These are phyloP conservation scores for Chondrilla cf. caribensis DNA, from an alignment of 37 sponge, comb jelly and placozoan genomes.

Conservation along the genomic window DNA sequence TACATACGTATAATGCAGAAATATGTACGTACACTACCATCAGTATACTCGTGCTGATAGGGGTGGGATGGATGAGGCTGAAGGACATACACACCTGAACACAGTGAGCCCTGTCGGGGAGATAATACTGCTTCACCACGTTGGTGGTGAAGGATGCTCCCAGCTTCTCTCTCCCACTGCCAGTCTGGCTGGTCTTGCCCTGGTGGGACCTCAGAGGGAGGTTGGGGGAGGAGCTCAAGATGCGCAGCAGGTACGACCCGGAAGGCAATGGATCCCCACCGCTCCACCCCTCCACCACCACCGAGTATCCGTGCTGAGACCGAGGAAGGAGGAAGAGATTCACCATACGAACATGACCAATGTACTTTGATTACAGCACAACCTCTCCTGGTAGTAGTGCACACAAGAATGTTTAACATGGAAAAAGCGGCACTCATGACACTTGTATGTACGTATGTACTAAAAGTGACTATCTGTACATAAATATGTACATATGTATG, in stretches of 20 bases:
- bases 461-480: not conserved
- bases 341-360: no score
- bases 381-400: no score
- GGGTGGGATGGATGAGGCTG: not conserved
- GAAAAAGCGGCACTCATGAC: no score
- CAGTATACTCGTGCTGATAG: no score
- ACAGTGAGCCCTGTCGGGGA: conserved; percentile 74
- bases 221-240: conserved; percentile 41
- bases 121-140: conserved; percentile 78
- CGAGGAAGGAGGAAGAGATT: no score
- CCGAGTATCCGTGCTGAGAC: conserved; percentile 68
- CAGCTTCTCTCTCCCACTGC: conserved; percentile 23
- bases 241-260: conserved; percentile 31
- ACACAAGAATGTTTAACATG: no score
- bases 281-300: conserved; percentile 65
- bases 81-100: conserved; percentile 57
- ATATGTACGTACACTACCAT: no score
- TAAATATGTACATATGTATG: not conserved
- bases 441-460: no score
- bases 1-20: no score
- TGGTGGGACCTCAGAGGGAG: conserved; percentile 24
- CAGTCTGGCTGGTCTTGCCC: not conserved
- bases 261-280: conserved; percentile 11
- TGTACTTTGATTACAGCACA: no score
- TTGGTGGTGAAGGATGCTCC: conserved; percentile 41